Evolutionary conservation across 2,888 invertebrate genomes (phyloP).

Genomic region (Netelia fuscicornis): DNA sequence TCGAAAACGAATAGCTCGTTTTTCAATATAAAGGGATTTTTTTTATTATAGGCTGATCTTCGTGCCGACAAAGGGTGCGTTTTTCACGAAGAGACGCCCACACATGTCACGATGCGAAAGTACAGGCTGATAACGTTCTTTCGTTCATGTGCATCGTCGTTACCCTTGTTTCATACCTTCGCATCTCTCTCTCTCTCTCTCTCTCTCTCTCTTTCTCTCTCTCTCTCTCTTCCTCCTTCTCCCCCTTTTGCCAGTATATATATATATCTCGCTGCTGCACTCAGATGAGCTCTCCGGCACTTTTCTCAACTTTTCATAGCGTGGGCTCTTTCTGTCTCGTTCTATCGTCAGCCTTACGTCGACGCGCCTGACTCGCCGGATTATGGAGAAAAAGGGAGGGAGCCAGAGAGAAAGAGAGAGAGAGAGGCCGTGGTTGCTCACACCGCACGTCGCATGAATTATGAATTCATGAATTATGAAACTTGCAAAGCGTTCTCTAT

Average conservation of each 20-base stretch:
- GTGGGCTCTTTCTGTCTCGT: background rate
- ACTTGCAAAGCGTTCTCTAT: conserved; percentile 78
- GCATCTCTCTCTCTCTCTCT: background rate
- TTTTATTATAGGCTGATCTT: too few relatives aligned
- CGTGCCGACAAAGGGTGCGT: too few relatives aligned
- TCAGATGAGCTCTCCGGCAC: conserved; percentile 16
- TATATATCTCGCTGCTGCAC: background rate
- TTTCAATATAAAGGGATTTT: too few relatives aligned
- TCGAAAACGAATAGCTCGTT: too few relatives aligned
- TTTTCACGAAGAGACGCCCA: too few relatives aligned
- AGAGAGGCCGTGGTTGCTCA: conserved; percentile 7
- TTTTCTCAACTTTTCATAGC: conserved; percentile 8
- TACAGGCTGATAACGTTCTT: too few relatives aligned
- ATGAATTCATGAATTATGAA: conserved; percentile 82
- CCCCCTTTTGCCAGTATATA: background rate
- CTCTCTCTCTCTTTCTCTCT: background rate
- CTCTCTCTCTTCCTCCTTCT: background rate
- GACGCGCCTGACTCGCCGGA: conserved; percentile 45
- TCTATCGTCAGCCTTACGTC: conserved; percentile 30
- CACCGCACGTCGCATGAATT: conserved; percentile 74
- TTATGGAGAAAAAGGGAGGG: conserved; percentile 29
- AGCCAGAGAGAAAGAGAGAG: background rate
- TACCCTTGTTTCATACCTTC: background rate
- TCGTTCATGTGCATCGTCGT: background rate
- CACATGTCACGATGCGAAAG: too few relatives aligned